These are phyloP conservation scores for Alaudala cheleensis DNA, from an alignment of 2,113 vertebrate genomes.

Conservation along the genomic window DNA sequence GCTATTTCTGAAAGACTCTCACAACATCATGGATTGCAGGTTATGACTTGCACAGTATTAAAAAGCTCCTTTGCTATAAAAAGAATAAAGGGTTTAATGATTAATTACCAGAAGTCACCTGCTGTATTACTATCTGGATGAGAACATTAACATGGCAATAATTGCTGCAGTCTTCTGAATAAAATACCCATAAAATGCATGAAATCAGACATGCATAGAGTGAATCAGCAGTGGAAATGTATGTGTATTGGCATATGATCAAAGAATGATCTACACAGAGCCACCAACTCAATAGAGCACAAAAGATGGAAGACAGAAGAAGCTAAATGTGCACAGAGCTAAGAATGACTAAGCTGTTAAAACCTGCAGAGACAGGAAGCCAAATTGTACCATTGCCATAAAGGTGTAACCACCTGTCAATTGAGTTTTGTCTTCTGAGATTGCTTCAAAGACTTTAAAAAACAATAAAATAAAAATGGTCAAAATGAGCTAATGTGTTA, in stretches of 20 bases:
- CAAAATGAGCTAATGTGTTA: background rate
- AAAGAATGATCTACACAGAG: background rate
- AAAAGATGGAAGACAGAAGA: background rate
- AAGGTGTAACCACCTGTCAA: background rate
- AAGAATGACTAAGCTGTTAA: background rate
- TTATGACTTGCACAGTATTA: background rate
- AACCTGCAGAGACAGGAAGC: background rate
- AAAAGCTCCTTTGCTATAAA: background rate
- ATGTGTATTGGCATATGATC: background rate
- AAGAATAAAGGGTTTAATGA: slow-evolving; percentile 14
- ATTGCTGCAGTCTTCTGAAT: slow-evolving; percentile 7
- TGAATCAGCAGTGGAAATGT: background rate
- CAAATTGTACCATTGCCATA: background rate
- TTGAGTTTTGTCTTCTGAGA: background rate
- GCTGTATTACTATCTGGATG: background rate
- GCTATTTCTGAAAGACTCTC: background rate
- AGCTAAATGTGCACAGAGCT: background rate
- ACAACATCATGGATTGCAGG: background rate
- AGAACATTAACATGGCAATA: slow-evolving; percentile 15
- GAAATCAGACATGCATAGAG: background rate
- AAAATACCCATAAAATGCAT: slow-evolving; percentile 13
- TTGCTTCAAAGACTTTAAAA: background rate
- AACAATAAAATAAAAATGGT: background rate
- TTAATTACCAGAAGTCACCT: slow-evolving; percentile 35
- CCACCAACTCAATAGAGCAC: background rate